Evolutionary conservation across 2,888 invertebrate species (phyloP).

Genomic region (Athetis lepigone): DNA sequence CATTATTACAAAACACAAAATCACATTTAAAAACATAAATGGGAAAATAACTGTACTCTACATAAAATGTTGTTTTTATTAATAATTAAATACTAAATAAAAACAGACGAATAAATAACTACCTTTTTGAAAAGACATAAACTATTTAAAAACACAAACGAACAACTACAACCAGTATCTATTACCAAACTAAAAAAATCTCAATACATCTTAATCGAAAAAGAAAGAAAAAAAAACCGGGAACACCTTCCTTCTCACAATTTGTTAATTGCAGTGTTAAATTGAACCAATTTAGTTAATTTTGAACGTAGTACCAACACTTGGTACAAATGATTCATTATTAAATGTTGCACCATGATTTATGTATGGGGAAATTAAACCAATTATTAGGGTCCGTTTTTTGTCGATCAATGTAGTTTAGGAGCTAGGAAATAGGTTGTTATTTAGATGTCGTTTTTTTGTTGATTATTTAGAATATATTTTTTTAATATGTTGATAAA

Average conservation of each 20-base stretch:
- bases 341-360: slow-evolving; percentile 63
- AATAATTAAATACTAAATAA: too few species aligned
- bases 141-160: neutral
- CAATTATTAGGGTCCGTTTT: slow-evolving; percentile 62
- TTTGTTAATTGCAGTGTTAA: slow-evolving; percentile 64
- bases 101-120: too few species aligned
- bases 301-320: slow-evolving; percentile 56
- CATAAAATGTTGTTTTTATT: too few species aligned
- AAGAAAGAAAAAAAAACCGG: neutral
- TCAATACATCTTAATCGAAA: slow-evolving; percentile 34
- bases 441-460: neutral
- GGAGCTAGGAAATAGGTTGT: slow-evolving; percentile 38
- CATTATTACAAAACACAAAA: too few species aligned
- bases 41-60: too few species aligned
- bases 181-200: neutral
- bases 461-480: neutral
- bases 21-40: too few species aligned
- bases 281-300: slow-evolving; percentile 60
- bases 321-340: slow-evolving; percentile 63
- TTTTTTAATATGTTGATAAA: neutral
- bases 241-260: slow-evolving; percentile 31
- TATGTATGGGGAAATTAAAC: slow-evolving; percentile 63
- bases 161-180: slow-evolving; percentile 8
- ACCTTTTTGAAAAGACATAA: too few species aligned
- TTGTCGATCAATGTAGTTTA: slow-evolving; percentile 52